Conservation (phyloP, 2,113 vertebrate species). For the Nycticryphes semicollaris region DNA sequence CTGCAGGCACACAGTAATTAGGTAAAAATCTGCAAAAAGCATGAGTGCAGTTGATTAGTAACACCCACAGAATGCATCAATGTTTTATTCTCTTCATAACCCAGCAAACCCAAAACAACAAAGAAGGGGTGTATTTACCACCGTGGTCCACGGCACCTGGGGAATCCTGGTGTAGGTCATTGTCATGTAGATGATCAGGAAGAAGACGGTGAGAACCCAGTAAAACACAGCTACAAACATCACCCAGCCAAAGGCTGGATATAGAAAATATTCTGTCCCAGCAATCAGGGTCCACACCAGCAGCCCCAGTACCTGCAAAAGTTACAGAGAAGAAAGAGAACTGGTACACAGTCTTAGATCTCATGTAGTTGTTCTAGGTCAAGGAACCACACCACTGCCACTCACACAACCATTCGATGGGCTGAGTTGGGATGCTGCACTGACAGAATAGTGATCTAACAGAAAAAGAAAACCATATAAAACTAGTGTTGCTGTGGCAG, state of each 20-base stretch:
- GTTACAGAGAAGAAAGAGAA: not conserved
- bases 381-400: rapidly evolving
- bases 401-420: not conserved
- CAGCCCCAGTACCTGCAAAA: slow-evolving; percentile 84
- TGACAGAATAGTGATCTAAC: not conserved
- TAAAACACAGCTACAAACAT: slow-evolving; percentile 90
- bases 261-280: slow-evolving; percentile 87
- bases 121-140: slow-evolving; percentile 77
- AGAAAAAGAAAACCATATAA: not conserved
- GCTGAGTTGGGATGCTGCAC: not conserved
- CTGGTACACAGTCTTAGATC: not conserved
- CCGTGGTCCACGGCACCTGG: slow-evolving; percentile 85
- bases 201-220: slow-evolving; percentile 88
- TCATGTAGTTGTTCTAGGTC: not conserved
- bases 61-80: not conserved
- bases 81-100: not conserved
- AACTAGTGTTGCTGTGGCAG: not conserved
- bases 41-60: not conserved
- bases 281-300: slow-evolving; percentile 93
- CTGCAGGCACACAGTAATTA: not conserved
- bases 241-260: slow-evolving; percentile 88
- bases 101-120: not conserved
- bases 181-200: slow-evolving; percentile 88
- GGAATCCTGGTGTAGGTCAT: slow-evolving; percentile 85
- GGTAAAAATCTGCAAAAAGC: not conserved